Evolutionary conservation across 2,888 invertebrate species (phyloP).

Genomic region (Polyploca ridens): DNA sequence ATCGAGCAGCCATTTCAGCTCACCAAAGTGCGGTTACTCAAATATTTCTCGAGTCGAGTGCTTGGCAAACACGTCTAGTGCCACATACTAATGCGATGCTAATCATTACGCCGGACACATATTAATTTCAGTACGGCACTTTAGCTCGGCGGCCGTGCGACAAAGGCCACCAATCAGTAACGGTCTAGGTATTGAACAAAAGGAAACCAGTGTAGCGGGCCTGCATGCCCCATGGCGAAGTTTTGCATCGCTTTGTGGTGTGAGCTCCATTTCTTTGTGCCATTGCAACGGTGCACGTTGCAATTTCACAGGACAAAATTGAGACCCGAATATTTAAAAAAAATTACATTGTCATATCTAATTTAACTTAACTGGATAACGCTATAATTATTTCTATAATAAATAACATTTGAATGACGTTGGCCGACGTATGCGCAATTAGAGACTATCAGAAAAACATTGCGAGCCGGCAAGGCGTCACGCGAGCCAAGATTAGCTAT

Average conservation of each 20-base stretch:
- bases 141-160: constrained; percentile 56
- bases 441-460: not conserved
- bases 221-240: constrained; percentile 29
- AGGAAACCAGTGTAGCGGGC: constrained; percentile 50
- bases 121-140: constrained; percentile 78
- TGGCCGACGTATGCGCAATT: not conserved
- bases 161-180: constrained; percentile 64
- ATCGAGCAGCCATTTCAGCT: constrained; percentile 46
- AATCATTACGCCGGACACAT: constrained; percentile 76
- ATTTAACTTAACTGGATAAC: not conserved
- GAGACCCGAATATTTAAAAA: not conserved
- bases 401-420: not conserved
- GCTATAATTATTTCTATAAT: not conserved
- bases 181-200: constrained; percentile 60
- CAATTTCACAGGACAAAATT: not conserved
- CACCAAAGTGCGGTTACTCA: constrained; percentile 63
- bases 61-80: constrained; percentile 66
- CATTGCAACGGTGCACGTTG: not conserved
- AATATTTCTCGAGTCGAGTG: constrained; percentile 69
- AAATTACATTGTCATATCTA: not conserved
- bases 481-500: no score
- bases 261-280: not conserved
- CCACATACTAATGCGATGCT: constrained; percentile 79
- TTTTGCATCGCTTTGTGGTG: constrained; percentile 29
- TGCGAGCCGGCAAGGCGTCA: not conserved